A percentile compares a stretch with the other conserved stretches of the same genome.
phyloP scores from a whole-genome alignment of 1,140 invertebrate genomes.

The Hirudo medicinalis region DNA sequence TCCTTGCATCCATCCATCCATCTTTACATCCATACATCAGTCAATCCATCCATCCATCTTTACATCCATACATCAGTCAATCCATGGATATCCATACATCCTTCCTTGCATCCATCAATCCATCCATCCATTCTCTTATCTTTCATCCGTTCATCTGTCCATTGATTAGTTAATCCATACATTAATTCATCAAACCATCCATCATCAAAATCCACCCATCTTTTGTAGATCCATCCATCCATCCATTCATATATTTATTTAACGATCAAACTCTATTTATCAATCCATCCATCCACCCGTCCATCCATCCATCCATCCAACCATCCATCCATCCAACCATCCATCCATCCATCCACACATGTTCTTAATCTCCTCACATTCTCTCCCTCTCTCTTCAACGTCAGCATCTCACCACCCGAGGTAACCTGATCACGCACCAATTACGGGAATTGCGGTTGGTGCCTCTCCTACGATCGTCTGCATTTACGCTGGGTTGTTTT shows the following conservation, averaged over 20 bases:
- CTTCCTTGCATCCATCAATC: no score
- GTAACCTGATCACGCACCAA: no score
- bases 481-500: neutral
- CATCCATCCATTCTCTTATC: no score
- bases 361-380: neutral
- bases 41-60: neutral
- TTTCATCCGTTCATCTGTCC: no score
- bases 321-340: neutral
- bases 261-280: neutral
- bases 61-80: neutral
- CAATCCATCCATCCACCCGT: neutral
- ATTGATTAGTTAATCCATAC: no score
- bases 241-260: neutral
- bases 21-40: neutral
- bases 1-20: neutral
- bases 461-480: slow-evolving; percentile 8
- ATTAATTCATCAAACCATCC: no score
- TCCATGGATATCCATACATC: neutral
- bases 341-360: neutral
- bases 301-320: neutral
- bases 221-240: neutral
- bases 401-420: neutral
- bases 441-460: slow-evolving; percentile 1
- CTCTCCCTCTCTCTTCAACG: neutral
- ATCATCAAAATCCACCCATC: no score